Conservation (phyloP, 1,140 invertebrate genomes). For the Drosophila melanica region DNA sequence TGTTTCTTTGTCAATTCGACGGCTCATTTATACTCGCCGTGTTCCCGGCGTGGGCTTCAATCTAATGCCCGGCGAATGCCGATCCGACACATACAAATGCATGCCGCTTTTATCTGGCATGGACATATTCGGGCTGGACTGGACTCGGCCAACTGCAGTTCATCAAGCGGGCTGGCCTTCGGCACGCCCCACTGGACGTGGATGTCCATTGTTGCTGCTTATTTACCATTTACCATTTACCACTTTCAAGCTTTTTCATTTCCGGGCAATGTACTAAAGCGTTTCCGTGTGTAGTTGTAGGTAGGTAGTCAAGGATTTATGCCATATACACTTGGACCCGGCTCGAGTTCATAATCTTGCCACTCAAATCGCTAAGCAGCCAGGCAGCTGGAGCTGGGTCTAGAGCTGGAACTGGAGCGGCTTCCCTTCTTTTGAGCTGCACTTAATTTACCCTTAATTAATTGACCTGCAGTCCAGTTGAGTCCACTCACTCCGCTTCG, state of each 20-base stretch:
- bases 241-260: conserved; percentile 57
- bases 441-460: conserved; percentile 82
- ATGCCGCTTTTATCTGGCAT: conserved; percentile 51
- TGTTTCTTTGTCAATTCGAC: conserved; percentile 66
- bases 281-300: conserved; percentile 50
- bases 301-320: conserved; percentile 61
- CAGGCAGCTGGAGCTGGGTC: conserved; percentile 21
- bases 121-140: conserved; percentile 6
- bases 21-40: conserved; percentile 56
- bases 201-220: conserved; percentile 33
- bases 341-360: conserved; percentile 71
- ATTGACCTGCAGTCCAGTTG: conserved; percentile 75
- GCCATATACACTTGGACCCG: conserved; percentile 33
- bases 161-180: conserved; percentile 44
- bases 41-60: conserved; percentile 10
- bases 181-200: conserved; percentile 9
- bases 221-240: conserved; percentile 48
- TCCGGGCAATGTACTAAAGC: conserved; percentile 75
- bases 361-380: conserved; percentile 75
- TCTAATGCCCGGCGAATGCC: conserved; percentile 43
- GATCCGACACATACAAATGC: conserved; percentile 62
- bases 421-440: conserved; percentile 61
- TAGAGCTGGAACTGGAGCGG: conserved; percentile 44
- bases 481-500: conserved; percentile 32
- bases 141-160: conserved; percentile 33